phyloP scores from a whole-genome alignment of 2,888 invertebrate species.

The Leucophenga montana region DNA sequence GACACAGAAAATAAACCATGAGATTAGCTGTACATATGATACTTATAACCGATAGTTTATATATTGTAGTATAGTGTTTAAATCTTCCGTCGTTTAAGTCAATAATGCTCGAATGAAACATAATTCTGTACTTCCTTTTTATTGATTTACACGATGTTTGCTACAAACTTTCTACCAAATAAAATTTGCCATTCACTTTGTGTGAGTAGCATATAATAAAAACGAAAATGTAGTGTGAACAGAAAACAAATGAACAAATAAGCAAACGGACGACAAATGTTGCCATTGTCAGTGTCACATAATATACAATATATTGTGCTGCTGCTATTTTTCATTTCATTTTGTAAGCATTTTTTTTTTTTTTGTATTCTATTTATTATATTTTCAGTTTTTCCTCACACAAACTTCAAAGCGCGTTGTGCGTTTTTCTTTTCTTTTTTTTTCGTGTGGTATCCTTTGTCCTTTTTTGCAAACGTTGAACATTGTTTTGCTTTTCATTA shows the following conservation, averaged over 20 bases:
- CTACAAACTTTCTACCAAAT: no score
- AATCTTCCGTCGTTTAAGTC: no score
- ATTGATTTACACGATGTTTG: no score
- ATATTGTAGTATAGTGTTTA: no score
- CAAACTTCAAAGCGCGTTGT: background rate
- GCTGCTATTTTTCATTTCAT: background rate
- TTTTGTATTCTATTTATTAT: no score
- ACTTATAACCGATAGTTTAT: no score
- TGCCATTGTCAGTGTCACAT: slow-evolving; percentile 14
- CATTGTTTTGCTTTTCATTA: slow-evolving; percentile 47
- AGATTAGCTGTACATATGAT: no score
- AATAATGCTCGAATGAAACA: no score
- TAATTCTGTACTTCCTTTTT: no score
- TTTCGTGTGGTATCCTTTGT: background rate
- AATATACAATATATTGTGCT: background rate
- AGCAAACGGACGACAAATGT: slow-evolving; percentile 12
- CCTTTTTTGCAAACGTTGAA: slow-evolving; percentile 10
- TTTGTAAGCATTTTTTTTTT: background rate
- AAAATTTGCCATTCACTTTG: no score
- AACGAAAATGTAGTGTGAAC: background rate
- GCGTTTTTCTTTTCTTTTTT: background rate
- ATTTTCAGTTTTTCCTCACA: background rate
- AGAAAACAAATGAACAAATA: slow-evolving; percentile 4
- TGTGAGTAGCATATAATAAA: no score
- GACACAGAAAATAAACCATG: no score